These are phyloP conservation scores for Garrulus glandarius DNA, from an alignment of 2,797 vertebrate species.

Conservation along the genomic window DNA sequence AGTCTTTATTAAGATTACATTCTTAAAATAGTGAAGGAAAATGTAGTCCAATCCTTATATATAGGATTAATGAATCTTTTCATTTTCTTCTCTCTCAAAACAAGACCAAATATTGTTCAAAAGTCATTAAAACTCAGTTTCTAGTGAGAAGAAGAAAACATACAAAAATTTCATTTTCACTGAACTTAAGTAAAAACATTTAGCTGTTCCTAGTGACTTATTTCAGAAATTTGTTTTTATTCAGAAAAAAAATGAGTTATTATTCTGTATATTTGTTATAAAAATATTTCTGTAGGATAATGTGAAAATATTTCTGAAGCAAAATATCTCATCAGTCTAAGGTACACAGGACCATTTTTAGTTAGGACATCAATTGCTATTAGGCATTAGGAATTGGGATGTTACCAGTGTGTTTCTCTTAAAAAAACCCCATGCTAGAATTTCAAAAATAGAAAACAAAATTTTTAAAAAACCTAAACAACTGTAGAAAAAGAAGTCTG, in stretches of 20 bases:
- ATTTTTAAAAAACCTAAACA: fast-evolving
- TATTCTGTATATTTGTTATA: background rate
- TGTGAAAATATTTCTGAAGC: background rate
- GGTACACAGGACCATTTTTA: background rate
- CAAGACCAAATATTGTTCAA: background rate
- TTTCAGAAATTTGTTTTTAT: background rate
- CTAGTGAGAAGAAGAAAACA: background rate
- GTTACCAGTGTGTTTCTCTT: background rate
- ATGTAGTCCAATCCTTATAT: background rate
- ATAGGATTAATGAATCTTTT: background rate
- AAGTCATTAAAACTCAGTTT: background rate
- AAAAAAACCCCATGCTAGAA: background rate
- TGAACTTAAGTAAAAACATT: background rate
- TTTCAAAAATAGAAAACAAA: background rate
- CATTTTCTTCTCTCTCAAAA: background rate
- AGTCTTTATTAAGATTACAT: background rate
- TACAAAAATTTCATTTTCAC: background rate
- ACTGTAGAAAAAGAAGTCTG: fast-evolving
- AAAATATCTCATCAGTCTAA: background rate
- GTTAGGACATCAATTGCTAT: background rate
- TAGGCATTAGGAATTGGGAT: background rate
- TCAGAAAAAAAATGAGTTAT: background rate
- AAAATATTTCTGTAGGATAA: background rate
- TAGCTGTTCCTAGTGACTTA: background rate
- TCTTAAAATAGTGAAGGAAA: background rate